Evolutionary conservation across 2,113 vertebrate species (phyloP), one percentile per base, ranked within the genome.

Genomic region (Heterotis niloticus): DNA sequence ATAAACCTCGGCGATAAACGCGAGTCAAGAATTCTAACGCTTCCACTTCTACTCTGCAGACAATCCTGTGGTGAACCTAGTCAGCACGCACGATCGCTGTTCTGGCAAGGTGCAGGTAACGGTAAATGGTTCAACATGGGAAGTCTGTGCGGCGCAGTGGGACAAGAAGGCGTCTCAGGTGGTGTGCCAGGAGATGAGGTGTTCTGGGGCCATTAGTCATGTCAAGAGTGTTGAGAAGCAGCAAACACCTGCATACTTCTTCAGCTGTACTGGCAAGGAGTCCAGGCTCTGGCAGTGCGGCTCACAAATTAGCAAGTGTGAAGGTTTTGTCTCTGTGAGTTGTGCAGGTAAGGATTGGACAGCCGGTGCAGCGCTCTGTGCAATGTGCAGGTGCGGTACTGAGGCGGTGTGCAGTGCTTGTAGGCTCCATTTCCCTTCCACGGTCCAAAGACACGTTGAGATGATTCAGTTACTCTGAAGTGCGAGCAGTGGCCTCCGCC

Each of bases 271-370:
- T 0, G 9, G 60, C 0, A 0, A 65, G 0, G 81, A 91, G 57
- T 14, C 74, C 0, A 0, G 0, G 0, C 68, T 90, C 5, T 64
- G 86, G 79, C 88, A 91, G 82, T 91, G 91, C 24, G 20, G 10
- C 13, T 78, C 66, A 18, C 20, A 16, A 0, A 0, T 0, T 0
- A 74, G 0, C 23, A 0, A 0, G 0, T 91, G 89, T 70, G 0
- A 0, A 0, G 0, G 0, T 0, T 0, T 52, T 1, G 67, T 88
- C 14, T 82, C 72, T 0, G 70, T 92, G 54, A 5, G 29, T 26
- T 92, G 91, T 59, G 1, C 18, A 62, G 5, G 91, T 92, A 72
- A 87, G 89, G 51, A 13, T 26, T 17, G 11, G 34, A 44, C 2
- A 7, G 34, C 34, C 34, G 7, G 34, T 7, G 3, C 34, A 44